Base-by-base conservation (phyloP, 1,140 invertebrate genomes). In the Lepeophtheirus salmonis region DNA sequence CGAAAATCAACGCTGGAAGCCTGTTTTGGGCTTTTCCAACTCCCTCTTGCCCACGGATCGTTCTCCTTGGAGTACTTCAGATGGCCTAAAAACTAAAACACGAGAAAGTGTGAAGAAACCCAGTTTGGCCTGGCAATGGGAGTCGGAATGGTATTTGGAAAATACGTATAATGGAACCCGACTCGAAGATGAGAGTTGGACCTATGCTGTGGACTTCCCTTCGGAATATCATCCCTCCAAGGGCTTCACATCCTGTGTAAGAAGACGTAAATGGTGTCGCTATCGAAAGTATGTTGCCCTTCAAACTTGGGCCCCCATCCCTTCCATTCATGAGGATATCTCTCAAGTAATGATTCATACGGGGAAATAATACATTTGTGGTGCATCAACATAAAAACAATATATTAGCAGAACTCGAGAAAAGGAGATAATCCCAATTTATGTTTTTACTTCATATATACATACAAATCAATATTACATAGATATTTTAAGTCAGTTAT, bases 71-170 rank as follows among this genome's bases (percentile, higher is more conserved):
- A 89, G 86, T 1, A 83, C 79, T 68, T 78, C 79, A 67, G 84
- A 89, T 77, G 89, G 89, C 2, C 78, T 79, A 20, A 75, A 78
- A 54, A 80, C 86, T 66, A 75, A 83, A 56, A 79, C 80, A 22
- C 81, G 86, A 62, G 81, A 87, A 65, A 80, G 80, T 67, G 86
- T 92, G 50, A 74, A 83, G 65, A 70, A 92, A 21, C 89, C 89
- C 18, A 89, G 87, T 0, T 80, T 88, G 78, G 84, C 86, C 62
- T 90, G 89, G 89, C 81, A 87, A 67, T 91, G 89, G 89, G 86
- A 94, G 73, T 82, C 82, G 2, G 85, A 89, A 64, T 95, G 89
- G 89, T 80, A 86, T 64, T 76, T 91, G 56, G 88, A 92, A 70
- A 77, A 86, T 13, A 86, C 83, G 22, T 74, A 92, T 51, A 81